These are phyloP conservation scores for Loriculus beryllinus DNA, from an alignment of 2,797 vertebrate genomes.

Conservation along the genomic window DNA sequence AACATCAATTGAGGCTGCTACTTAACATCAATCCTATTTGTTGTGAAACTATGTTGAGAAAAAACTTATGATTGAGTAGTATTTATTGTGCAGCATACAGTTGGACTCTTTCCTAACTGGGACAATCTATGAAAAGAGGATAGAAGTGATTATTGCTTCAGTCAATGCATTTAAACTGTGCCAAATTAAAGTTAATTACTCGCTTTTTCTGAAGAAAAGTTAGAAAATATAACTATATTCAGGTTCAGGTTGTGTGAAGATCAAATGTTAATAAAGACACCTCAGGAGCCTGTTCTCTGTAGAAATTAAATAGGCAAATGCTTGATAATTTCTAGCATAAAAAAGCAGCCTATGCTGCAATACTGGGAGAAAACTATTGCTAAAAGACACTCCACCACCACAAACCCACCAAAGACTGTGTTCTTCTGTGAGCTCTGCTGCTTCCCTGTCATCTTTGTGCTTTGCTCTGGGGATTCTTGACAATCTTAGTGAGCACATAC, in stretches of 20 bases:
- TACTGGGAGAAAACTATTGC: not conserved
- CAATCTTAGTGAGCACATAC: not conserved
- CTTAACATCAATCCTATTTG: not conserved
- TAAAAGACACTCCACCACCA: not conserved
- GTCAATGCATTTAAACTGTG: not conserved
- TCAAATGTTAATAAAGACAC: not conserved
- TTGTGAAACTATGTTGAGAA: not conserved
- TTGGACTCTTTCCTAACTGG: not conserved
- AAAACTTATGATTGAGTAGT: not conserved
- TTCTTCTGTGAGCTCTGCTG: fast-evolving
- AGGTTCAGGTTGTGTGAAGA: not conserved
- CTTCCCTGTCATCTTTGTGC: not conserved
- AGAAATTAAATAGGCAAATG: not conserved
- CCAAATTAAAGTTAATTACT: not conserved
- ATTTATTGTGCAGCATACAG: not conserved
- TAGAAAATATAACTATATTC: not conserved
- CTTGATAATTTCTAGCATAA: not conserved
- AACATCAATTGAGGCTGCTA: not conserved
- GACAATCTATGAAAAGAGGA: not conserved
- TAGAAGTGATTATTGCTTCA: not conserved
- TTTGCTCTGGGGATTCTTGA: not conserved
- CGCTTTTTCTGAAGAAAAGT: not conserved
- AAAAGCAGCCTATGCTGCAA: not conserved
- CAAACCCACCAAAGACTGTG: not conserved
- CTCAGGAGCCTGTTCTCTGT: not conserved